Evolutionary conservation across 2,888 invertebrate genomes (phyloP).

Genomic region (Plagodis pulveraria): DNA sequence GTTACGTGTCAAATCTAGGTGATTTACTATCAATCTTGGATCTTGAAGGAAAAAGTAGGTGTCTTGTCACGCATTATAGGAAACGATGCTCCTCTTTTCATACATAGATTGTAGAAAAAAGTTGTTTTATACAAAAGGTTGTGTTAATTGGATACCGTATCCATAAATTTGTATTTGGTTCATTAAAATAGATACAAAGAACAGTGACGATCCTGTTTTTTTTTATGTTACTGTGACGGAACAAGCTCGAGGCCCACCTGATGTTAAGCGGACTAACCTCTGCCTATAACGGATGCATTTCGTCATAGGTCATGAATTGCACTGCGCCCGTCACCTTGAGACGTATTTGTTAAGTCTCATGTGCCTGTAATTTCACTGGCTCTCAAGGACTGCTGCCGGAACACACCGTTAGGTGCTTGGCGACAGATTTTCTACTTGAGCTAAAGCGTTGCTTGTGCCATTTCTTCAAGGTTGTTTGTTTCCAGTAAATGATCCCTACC

Average conservation of each 20-base stretch:
- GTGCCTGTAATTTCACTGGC: too few species aligned
- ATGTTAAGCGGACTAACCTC: too few species aligned
- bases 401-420: too few species aligned
- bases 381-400: too few species aligned
- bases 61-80: constrained; percentile 30
- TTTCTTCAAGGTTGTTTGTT: neutral
- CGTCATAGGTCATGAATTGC: too few species aligned
- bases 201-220: too few species aligned
- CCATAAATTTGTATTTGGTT: neutral
- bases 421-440: too few species aligned
- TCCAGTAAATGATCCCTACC: neutral
- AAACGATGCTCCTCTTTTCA: neutral
- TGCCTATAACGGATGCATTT: too few species aligned
- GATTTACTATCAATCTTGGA: constrained; percentile 31
- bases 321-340: too few species aligned
- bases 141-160: constrained; percentile 1
- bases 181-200: neutral
- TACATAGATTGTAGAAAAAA: neutral
- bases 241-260: too few species aligned
- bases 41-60: constrained; percentile 26
- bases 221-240: too few species aligned
- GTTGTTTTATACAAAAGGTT: neutral
- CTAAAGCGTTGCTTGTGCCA: neutral
- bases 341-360: too few species aligned
- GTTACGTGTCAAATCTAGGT: constrained; percentile 36